Conservation (phyloP, 2,113 vertebrate species). For the Delphinus delphis region DNA sequence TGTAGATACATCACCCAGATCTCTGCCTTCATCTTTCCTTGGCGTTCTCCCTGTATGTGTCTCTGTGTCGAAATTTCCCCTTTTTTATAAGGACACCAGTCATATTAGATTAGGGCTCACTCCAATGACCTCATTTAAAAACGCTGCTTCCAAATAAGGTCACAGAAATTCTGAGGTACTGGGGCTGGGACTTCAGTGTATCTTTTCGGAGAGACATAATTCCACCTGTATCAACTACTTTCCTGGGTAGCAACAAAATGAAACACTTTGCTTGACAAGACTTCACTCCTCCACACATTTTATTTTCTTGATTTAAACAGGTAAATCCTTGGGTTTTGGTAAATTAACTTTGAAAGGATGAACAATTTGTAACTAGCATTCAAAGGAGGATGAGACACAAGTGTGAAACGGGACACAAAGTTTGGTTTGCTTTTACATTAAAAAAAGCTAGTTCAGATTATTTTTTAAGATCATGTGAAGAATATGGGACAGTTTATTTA, state of each 20-base stretch:
- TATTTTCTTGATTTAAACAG: conserved; percentile 33
- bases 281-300: background rate
- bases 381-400: background rate
- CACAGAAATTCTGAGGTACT: background rate
- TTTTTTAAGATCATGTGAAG: background rate
- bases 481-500: background rate
- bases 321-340: background rate
- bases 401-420: background rate
- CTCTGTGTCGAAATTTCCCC: background rate
- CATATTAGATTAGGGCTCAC: background rate
- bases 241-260: background rate
- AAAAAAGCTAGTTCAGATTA: background rate
- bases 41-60: background rate
- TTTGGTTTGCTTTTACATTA: background rate
- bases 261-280: background rate
- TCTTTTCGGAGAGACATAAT: background rate
- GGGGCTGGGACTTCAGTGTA: background rate
- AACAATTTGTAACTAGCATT: conserved; percentile 17
- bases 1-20: background rate
- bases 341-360: conserved; percentile 5
- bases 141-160: background rate
- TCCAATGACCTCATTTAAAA: background rate
- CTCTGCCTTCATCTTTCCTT: background rate
- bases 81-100: background rate
- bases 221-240: background rate